Conservation (phyloP, 2,797 vertebrate genomes). For the Euthynnus affinis region DNA sequence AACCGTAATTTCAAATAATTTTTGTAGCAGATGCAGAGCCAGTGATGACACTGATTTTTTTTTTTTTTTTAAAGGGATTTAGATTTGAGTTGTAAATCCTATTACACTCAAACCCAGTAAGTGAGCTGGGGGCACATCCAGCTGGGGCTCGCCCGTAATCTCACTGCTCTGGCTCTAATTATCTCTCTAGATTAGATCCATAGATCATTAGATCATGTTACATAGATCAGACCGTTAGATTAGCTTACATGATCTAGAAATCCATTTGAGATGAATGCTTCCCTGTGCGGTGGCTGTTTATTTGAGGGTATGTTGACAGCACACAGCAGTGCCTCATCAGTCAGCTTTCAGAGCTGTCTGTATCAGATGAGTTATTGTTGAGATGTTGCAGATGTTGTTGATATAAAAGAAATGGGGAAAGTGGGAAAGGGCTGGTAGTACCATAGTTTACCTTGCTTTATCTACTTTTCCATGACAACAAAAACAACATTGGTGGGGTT, state of each 20-base stretch:
- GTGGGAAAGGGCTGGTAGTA: not conserved
- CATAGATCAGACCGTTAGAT: slow-evolving; percentile 69
- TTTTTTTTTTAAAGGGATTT: slow-evolving; percentile 56
- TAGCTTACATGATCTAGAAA: slow-evolving; percentile 50
- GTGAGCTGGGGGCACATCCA: slow-evolving; percentile 61
- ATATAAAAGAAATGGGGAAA: slow-evolving; percentile 21
- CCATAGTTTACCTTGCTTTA: slow-evolving; percentile 15
- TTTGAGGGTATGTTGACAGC: slow-evolving; percentile 38
- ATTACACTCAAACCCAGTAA: slow-evolving; percentile 60
- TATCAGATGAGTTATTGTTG: slow-evolving; percentile 44
- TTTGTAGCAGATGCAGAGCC: slow-evolving; percentile 50
- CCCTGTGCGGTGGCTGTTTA: slow-evolving; percentile 25
- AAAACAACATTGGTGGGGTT: slow-evolving; percentile 33
- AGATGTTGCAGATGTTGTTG: slow-evolving; percentile 45
- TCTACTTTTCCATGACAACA: slow-evolving; percentile 61
- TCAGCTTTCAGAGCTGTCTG: slow-evolving; percentile 30
- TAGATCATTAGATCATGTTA: slow-evolving; percentile 69
- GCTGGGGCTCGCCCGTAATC: slow-evolving; percentile 68
- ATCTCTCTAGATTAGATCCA: slow-evolving; percentile 75
- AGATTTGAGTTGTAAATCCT: slow-evolving; percentile 69
- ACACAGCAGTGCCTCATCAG: slow-evolving; percentile 37
- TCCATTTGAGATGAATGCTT: slow-evolving; percentile 30
- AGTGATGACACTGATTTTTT: slow-evolving; percentile 44
- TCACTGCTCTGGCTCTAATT: slow-evolving; percentile 70
- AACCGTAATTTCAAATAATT: slow-evolving; percentile 48